These are phyloP conservation scores for Brachionus rotundiformis DNA, from an alignment of 1,140 invertebrate species.

Conservation along the genomic window DNA sequence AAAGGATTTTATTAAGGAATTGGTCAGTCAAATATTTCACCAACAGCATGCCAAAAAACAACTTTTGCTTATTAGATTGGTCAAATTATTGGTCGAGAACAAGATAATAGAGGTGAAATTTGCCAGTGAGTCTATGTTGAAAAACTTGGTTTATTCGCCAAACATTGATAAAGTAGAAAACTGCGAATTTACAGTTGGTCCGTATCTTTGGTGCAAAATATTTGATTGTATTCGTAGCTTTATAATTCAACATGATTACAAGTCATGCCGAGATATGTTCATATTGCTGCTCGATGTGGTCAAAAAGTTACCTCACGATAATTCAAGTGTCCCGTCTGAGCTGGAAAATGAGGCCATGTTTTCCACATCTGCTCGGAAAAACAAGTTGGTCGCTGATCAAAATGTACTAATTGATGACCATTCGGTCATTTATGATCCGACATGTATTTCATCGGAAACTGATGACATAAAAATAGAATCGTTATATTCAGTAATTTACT, in stretches of 20 bases:
- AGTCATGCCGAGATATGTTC: constrained; percentile 32
- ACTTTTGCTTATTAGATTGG: background rate
- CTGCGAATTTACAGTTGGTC: background rate
- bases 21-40: constrained; percentile 32
- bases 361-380: constrained; percentile 15
- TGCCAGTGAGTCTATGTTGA: constrained; percentile 20
- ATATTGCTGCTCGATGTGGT: constrained; percentile 30
- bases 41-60: constrained; percentile 40
- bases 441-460: background rate
- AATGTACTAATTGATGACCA: background rate
- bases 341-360: constrained; percentile 8
- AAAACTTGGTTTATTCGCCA: background rate
- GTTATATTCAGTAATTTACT: background rate
- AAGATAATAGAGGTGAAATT: constrained; percentile 9
- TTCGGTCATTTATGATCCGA: background rate
- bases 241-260: constrained; percentile 25
- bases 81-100: background rate
- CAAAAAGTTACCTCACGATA: constrained; percentile 16
- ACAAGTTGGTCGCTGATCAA: background rate
- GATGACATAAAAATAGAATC: constrained; percentile 38
- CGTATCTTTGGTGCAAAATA: constrained; percentile 45
- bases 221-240: constrained; percentile 31
- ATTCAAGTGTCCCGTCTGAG: constrained; percentile 25
- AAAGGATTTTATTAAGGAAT: constrained; percentile 29
- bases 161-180: background rate